Evolutionary conservation across 2,888 invertebrate species (phyloP).

Genomic region (Nemoura dubitans): DNA sequence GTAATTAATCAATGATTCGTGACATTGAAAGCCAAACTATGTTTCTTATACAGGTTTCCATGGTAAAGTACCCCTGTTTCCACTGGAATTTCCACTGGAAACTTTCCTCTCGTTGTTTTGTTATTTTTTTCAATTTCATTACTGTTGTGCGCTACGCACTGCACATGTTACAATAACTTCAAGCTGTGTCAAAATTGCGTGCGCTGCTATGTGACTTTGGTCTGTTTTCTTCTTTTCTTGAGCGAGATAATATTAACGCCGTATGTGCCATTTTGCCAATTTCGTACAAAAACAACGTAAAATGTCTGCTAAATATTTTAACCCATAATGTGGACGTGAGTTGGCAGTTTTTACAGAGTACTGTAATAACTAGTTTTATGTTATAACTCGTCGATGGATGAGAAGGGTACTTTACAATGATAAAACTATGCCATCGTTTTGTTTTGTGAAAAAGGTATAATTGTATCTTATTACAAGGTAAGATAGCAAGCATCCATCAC

Average conservation of each 20-base stretch:
- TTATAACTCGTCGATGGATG: too few relatives aligned
- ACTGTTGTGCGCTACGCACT: not conserved
- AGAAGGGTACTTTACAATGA: too few relatives aligned
- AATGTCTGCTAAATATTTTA: not conserved
- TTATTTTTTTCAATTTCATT: not conserved
- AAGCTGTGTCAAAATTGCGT: not conserved
- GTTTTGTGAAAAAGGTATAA: too few relatives aligned
- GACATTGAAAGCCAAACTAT: too few relatives aligned
- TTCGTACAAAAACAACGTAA: not conserved
- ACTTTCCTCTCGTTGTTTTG: not conserved
- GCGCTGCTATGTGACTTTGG: not conserved
- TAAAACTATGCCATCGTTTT: too few relatives aligned
- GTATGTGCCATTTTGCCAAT: not conserved
- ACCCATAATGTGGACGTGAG: too few relatives aligned
- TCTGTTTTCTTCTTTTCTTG: not conserved
- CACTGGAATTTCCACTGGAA: not conserved
- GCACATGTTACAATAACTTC: slow-evolving; percentile 7
- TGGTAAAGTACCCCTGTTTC: too few relatives aligned
- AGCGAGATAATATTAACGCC: not conserved
- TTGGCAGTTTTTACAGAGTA: too few relatives aligned
- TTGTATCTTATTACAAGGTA: too few relatives aligned
- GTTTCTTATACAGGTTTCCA: not conserved
- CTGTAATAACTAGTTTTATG: too few relatives aligned
- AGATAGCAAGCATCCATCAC: too few relatives aligned
- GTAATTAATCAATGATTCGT: too few relatives aligned